phyloP scores from a whole-genome alignment of 2,797 vertebrate species.

The Prunella strophiata region DNA sequence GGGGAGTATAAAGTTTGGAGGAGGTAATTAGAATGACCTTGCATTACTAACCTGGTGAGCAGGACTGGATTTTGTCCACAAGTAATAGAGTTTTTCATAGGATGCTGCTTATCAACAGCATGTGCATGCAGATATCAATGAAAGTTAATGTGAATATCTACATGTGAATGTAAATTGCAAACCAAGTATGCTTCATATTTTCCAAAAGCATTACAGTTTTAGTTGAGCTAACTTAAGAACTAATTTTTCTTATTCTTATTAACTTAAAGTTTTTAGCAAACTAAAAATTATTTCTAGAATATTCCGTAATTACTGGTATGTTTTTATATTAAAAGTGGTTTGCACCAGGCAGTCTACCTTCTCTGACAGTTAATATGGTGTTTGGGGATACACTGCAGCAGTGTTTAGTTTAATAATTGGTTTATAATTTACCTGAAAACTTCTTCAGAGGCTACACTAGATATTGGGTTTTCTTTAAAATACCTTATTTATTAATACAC shows the following conservation, averaged over 20 bases:
- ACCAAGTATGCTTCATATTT: not conserved
- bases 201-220: not conserved
- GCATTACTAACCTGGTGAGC: not conserved
- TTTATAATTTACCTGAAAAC: not conserved
- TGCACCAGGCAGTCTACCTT: not conserved
- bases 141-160: not conserved
- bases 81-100: not conserved
- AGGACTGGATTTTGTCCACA: not conserved
- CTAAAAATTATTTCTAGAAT: not conserved
- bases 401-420: not conserved
- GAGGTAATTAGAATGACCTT: conserved; percentile 40
- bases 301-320: not conserved
- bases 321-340: not conserved
- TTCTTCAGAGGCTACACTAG: not conserved
- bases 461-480: not conserved
- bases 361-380: not conserved
- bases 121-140: not conserved
- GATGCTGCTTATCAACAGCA: not conserved
- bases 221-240: not conserved
- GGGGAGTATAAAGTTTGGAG: not conserved
- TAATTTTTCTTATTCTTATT: not conserved
- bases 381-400: not conserved
- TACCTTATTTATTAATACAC: not conserved
- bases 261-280: not conserved
- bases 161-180: not conserved